These are phyloP conservation scores for Onychorhynchus coronatus DNA, from an alignment of 2,113 vertebrate genomes.

Conservation along the genomic window DNA sequence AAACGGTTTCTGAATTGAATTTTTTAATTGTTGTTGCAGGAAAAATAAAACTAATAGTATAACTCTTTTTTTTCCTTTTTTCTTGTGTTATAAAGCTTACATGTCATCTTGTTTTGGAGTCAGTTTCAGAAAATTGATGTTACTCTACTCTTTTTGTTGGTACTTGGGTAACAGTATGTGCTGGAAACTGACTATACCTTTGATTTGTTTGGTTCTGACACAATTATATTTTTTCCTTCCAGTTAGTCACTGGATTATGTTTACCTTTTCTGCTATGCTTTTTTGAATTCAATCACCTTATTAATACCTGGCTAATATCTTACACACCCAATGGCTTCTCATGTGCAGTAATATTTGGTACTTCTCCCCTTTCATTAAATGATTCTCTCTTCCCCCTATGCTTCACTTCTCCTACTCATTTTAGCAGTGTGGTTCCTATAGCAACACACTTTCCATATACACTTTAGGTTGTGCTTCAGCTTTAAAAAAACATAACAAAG, in stretches of 20 bases:
- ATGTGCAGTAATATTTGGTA: neutral
- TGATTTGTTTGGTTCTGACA: neutral
- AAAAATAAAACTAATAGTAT: neutral
- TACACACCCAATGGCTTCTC: neutral
- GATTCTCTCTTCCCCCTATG: neutral
- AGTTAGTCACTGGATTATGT: neutral
- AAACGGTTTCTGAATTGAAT: neutral
- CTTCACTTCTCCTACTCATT: conserved; percentile 18
- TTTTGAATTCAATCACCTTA: neutral
- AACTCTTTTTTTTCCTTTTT: neutral
- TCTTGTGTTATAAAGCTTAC: neutral
- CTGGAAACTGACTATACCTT: neutral
- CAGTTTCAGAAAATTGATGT: neutral
- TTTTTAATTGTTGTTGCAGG: neutral
- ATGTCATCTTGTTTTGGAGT: neutral
- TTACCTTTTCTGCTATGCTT: neutral
- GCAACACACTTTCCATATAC: conserved; percentile 49
- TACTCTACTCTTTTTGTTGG: neutral
- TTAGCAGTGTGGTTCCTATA: conserved; percentile 58
- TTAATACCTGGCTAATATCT: neutral
- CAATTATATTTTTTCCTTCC: neutral
- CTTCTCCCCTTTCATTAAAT: neutral
- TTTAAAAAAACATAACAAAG: neutral
- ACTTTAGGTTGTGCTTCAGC: conserved; percentile 26
- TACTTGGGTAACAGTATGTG: neutral